Percentiles rank a stretch among this genome's conserved stretches.
Evolutionary conservation across 2,113 vertebrate genomes (phyloP).

Genomic region (Malurus cyaneus): DNA sequence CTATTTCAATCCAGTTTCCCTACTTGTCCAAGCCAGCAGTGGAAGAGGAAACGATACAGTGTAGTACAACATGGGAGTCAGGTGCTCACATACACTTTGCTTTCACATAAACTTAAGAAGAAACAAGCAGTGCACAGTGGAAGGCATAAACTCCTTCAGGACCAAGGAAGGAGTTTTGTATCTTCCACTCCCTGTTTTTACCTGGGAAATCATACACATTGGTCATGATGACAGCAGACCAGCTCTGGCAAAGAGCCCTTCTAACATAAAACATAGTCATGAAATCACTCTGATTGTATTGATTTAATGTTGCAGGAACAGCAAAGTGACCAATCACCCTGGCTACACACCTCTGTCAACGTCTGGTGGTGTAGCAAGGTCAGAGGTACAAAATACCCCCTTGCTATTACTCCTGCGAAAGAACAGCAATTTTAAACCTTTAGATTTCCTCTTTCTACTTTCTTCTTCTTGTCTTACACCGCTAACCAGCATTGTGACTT

Average conservation of each 20-base stretch:
- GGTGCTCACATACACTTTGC: not conserved
- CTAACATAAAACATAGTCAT: not conserved
- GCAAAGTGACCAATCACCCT: not conserved
- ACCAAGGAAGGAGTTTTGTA: not conserved
- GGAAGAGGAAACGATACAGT: not conserved
- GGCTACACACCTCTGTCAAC: not conserved
- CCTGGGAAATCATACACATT: not conserved
- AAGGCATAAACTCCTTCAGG: not conserved
- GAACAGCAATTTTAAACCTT: not conserved
- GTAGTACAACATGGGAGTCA: not conserved
- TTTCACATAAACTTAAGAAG: not conserved
- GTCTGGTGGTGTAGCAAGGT: not conserved
- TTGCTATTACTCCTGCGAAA: not conserved
- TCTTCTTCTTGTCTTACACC: not conserved
- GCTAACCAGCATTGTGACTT: not conserved
- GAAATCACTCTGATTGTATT: not conserved
- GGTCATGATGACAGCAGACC: not conserved
- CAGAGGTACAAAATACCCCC: not conserved
- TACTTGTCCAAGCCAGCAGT: not conserved
- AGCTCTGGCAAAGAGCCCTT: not conserved
- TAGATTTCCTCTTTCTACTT: not conserved
- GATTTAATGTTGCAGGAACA: not conserved
- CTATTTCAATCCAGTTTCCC: not conserved
- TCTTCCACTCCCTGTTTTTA: not conserved
- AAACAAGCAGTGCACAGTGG: not conserved